phyloP scores from a whole-genome alignment of 2,888 invertebrate genomes.

The Atherix ibis region DNA sequence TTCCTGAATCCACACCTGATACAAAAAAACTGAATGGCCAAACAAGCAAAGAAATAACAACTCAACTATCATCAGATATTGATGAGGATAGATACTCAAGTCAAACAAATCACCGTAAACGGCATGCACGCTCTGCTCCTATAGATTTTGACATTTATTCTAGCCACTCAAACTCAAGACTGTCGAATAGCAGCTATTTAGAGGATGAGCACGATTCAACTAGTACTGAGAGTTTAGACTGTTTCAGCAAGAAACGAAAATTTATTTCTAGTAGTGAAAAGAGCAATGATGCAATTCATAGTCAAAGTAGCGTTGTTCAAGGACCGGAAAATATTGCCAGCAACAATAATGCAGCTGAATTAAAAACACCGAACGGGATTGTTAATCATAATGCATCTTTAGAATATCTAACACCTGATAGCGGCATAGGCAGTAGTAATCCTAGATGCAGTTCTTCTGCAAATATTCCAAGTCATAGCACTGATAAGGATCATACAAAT shows the following conservation, averaged over 20 bases:
- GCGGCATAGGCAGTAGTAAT: constrained; percentile 17
- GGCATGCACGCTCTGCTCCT: constrained; percentile 5
- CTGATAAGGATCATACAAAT: constrained; percentile 4
- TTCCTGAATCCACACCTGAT: background rate
- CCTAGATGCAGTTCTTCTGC: constrained; percentile 13
- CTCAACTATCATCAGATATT: constrained; percentile 8
- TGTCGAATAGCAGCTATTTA: constrained; percentile 18
- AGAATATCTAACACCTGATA: constrained; percentile 20
- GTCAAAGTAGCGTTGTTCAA: background rate
- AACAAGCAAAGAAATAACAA: constrained; percentile 8
- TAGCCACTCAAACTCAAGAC: constrained; percentile 20
- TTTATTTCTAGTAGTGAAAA: constrained; percentile 8
- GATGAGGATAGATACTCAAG: constrained; percentile 10
- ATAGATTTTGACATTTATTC: constrained; percentile 17
- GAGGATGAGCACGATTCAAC: constrained; percentile 15
- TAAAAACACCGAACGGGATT: constrained; percentile 9
- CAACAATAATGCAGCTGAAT: constrained; percentile 5
- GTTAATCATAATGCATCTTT: constrained; percentile 8
- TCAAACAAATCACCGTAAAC: constrained; percentile 8
- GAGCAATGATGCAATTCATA: constrained; percentile 1
- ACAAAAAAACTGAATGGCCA: constrained; percentile 9
- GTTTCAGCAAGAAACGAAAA: constrained; percentile 11
- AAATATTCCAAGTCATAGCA: constrained; percentile 2
- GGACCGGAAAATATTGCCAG: background rate
- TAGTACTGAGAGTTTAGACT: constrained; percentile 13